Conservation (phyloP, 2,888 invertebrate species). For the Pantelozetes paolii region DNA sequence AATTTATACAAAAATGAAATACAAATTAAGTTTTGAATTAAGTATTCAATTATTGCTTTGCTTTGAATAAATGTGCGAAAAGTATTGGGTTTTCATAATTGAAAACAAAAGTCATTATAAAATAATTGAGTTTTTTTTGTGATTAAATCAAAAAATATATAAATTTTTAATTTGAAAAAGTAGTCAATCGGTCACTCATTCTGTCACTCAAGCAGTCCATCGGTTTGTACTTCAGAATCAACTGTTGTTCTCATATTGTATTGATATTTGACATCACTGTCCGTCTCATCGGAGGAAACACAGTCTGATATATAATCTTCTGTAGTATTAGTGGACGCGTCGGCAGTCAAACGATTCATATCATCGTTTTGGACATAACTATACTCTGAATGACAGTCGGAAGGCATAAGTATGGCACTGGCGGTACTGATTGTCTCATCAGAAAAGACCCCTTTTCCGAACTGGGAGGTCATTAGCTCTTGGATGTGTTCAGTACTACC, state of each 20-base stretch:
- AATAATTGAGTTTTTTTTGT: background rate
- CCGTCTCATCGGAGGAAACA: background rate
- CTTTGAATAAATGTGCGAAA: too few species aligned
- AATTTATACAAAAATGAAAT: too few species aligned
- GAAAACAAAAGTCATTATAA: too few species aligned
- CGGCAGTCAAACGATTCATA: slow-evolving; percentile 42
- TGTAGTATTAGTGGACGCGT: slow-evolving; percentile 47
- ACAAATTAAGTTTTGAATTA: too few species aligned
- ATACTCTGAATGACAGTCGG: slow-evolving; percentile 42
- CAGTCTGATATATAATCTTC: slow-evolving; percentile 44
- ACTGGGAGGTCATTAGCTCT: slow-evolving; percentile 41
- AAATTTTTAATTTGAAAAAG: background rate
- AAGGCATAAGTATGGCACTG: slow-evolving; percentile 43
- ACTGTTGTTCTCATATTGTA: slow-evolving; percentile 43
- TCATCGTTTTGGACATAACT: slow-evolving; percentile 39
- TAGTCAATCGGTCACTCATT: background rate
- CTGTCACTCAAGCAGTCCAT: background rate
- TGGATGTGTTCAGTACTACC: slow-evolving; percentile 43
- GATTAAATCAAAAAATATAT: background rate
- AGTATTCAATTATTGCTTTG: too few species aligned
- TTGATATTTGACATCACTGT: slow-evolving; percentile 18
- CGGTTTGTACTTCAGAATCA: slow-evolving; percentile 9
- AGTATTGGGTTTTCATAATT: too few species aligned
- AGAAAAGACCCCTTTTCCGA: slow-evolving; percentile 41
- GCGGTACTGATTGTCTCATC: slow-evolving; percentile 43